Base-by-base conservation (phyloP, 2,797 vertebrate species). In the Catostomus latipinnis region DNA sequence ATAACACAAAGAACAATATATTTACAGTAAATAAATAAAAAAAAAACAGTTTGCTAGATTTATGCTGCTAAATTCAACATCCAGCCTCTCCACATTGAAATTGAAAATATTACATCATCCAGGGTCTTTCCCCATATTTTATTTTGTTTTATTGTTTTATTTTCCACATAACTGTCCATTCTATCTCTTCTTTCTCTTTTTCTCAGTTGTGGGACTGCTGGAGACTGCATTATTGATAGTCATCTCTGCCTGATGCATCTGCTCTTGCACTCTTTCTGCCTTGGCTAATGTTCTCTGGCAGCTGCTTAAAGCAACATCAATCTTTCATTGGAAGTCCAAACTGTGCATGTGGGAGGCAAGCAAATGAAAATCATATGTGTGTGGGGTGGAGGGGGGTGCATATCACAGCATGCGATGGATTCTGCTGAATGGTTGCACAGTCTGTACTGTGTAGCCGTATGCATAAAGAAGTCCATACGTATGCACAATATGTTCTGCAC, bases 181-280 rank as follows among this genome's bases (percentile, higher is more conserved):
- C 13, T 22, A 14, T 43, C 45, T 80, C 71, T 68, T 58, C 22
- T 62, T n/a, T 49, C 13, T 75, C 81, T 81, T 79, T 83, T 76
- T 71, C 82, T 83, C 85, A 81, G 79, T 74, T 71, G 84, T 77
- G 79, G 77, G 80, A 79, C 86, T 86, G 85, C 82, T 87, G 85
- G 84, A 87, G 86, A 86, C 82, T 94, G 90, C 93, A 95, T 95
- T 93, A 95, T 94, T 95, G 92, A 95, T 94, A 90, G 86, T 86
- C 89, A 88, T 92, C 87, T 91, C 89, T 90, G 87, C 89, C 91
- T 88, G 87, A 85, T 90, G 90, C 91, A 93, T 93, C 92, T 93
- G 91, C 90, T 87, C 86, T 81, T 87, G 84, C 86, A 81, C 83
- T 82, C 84, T 46, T 79, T 90, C 87, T 84, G 87, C 85, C 87